Evolutionary conservation across 2,888 invertebrate species (phyloP), one percentile per base, ranked within the genome.

Genomic region (Timandra comae): DNA sequence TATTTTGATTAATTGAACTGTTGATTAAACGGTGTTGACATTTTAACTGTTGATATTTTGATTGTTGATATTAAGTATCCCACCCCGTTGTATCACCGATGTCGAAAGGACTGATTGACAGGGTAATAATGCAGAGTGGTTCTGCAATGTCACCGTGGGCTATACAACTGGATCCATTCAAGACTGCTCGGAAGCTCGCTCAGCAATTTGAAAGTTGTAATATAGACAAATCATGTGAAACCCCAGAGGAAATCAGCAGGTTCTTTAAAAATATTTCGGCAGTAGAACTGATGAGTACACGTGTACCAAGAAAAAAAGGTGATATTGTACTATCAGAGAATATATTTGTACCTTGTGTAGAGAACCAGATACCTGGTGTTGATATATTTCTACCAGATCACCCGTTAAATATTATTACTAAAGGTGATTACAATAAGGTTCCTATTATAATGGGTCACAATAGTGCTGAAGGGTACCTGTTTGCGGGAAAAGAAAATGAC

Each of bases 91-190:
- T 81, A 2, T 82, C 84, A 2, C 75, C 79, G 1, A 63, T 80
- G 63, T 78, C 84, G 0, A 66, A 61, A 52, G 78, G 79, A 3
- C 38, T 85, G 4, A 84, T 79, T 29, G 52, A 74, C n/a, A 73
- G 50, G 54, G 82, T 73, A 2, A 78, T 85, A 3, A 54, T 82
- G 62, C 74, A 84, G 43, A 82, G 84, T 35, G 85, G 82, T 0
- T 72, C 82, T 0, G 73, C 78, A 0, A 63, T 76, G n/a, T 67
- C 74, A 0, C 72, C 71, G 1, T 85, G 85, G 85, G 63, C 66
- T 37, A 49, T 82, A 6, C 84, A 84, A 27, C 68, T 63, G 38
- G 76, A 84, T 7, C 82, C 82, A 6, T 12, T 76, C 5, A 45
- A 66, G 27, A 72, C 58, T 5, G 84, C 82, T 3, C 69, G 55